Evolutionary conservation across 1,140 invertebrate species (phyloP), one percentile per base, ranked within the genome.

Genomic region (Hypothenemus hampei): DNA sequence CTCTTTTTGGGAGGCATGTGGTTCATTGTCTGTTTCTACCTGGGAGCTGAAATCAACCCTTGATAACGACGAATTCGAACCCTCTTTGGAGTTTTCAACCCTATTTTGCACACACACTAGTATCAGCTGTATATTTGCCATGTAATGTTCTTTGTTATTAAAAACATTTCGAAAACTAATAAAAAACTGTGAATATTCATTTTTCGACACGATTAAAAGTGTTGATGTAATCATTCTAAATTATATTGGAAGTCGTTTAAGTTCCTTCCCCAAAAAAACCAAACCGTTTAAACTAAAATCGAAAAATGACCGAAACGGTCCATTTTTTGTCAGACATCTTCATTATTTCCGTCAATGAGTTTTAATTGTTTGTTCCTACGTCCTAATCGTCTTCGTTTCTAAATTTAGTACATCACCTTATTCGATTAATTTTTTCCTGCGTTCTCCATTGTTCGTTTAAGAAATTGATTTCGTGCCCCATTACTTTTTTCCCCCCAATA

Each of bases 91-190:
- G 49, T 24, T 33, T 44, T 41, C 49, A 52, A 52, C 49, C 49
- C 49, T 44, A 52, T 52, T 52, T 52, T 52, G 49, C 49, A 52
- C 49, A 52, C 49, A 52, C 49, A 52, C 19, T 50, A 24, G 23
- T n/a, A 36, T 52, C 49, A 52, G 49, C 49, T 52, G 49, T 19
- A 19, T 44, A 33, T 52, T 43, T 52, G 49, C 40, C 20, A 44
- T 33, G 49, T 52, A 52, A 52, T 52, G 39, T 11, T 35, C n/a
- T n/a, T n/a, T n/a, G n/a, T n/a, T n/a, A n/a, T n/a, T n/a, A n/a
- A n/a, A n/a, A n/a, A n/a, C n/a, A n/a, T n/a, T n/a, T n/a, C n/a
- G 26, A 29, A 29, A 29, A 29, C n/a, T 29, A n/a, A 7, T n/a
- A n/a, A 29, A 29, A 7, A 29, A 29, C 26, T 29, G 6, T 29